A percentile compares a stretch with the other conserved stretches of the same genome.
Conservation (phyloP, 2,888 invertebrate genomes). For the Creontiades dilutus region DNA sequence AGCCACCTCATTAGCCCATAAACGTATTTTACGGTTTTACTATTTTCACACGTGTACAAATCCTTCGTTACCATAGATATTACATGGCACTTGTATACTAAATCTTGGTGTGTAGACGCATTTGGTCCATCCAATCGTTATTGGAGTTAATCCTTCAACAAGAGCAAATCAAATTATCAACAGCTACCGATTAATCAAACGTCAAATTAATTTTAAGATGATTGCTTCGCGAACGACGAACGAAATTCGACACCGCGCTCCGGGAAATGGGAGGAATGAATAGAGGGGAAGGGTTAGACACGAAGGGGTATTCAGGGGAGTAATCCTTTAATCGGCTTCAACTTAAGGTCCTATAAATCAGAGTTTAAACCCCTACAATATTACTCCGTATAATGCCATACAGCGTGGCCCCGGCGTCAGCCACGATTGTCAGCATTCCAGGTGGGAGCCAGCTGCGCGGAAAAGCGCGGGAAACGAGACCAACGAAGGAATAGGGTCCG, state of each 20-base stretch:
- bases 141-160: background rate
- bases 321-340: conserved; percentile 58
- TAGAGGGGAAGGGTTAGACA: too few species aligned
- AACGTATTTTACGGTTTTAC: too few species aligned
- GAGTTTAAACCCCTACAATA: conserved; percentile 24
- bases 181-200: background rate
- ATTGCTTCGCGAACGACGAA: background rate
- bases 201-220: background rate
- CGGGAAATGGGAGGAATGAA: background rate
- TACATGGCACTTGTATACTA: too few species aligned
- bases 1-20: too few species aligned
- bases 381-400: background rate
- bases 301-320: background rate
- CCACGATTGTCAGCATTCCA: background rate
- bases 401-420: background rate
- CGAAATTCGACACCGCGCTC: background rate
- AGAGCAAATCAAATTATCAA: background rate
- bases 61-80: too few species aligned
- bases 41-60: too few species aligned
- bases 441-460: background rate
- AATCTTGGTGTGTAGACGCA: too few species aligned
- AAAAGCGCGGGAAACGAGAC: background rate
- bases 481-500: background rate
- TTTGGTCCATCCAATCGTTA: too few species aligned
- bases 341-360: conserved; percentile 52